phyloP scores from a whole-genome alignment of 2,113 vertebrate species.

The Takifugu flavidus region DNA sequence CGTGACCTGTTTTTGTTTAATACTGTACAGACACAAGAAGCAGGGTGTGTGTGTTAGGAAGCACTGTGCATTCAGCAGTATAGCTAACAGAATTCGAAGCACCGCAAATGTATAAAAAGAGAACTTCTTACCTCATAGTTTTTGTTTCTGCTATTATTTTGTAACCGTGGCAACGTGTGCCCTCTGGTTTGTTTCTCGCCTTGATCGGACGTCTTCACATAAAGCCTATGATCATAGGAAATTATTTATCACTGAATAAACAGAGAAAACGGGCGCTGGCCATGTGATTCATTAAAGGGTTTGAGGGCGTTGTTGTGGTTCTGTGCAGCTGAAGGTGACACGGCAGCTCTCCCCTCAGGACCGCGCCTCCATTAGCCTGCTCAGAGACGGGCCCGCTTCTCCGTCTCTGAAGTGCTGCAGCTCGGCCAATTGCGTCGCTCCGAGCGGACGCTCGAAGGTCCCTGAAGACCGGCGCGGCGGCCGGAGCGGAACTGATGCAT shows the following conservation, averaged over 20 bases:
- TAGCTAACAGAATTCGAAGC: constrained; percentile 73
- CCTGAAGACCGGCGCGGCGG: neutral
- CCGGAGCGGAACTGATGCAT: neutral
- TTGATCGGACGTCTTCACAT: constrained; percentile 72
- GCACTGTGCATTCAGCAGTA: constrained; percentile 72
- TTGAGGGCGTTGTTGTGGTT: neutral
- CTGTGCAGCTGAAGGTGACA: constrained; percentile 22
- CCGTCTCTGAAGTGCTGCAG: neutral
- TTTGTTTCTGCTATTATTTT: constrained; percentile 69
- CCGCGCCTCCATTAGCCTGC: constrained; percentile 21
- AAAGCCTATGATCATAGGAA: constrained; percentile 73
- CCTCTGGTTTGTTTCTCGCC: constrained; percentile 74
- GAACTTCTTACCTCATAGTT: constrained; percentile 80
- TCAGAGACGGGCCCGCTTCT: constrained; percentile 5
- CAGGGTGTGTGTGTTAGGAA: constrained; percentile 71
- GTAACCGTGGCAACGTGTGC: constrained; percentile 66
- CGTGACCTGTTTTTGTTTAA: constrained; percentile 66
- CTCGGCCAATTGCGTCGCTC: constrained; percentile 1
- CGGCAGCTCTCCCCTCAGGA: constrained; percentile 1
- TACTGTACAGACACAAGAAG: constrained; percentile 69
- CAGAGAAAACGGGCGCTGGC: constrained; percentile 44
- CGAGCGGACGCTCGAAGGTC: neutral
- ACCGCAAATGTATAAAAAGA: constrained; percentile 72
- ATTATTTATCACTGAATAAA: constrained; percentile 82
- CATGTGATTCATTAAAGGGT: too few species aligned